A percentile compares a stretch with the other conserved stretches of the same genome.
These are phyloP conservation scores for Steinernema hermaphroditum DNA, from an alignment of 2,888 invertebrate genomes.

Conservation along the genomic window DNA sequence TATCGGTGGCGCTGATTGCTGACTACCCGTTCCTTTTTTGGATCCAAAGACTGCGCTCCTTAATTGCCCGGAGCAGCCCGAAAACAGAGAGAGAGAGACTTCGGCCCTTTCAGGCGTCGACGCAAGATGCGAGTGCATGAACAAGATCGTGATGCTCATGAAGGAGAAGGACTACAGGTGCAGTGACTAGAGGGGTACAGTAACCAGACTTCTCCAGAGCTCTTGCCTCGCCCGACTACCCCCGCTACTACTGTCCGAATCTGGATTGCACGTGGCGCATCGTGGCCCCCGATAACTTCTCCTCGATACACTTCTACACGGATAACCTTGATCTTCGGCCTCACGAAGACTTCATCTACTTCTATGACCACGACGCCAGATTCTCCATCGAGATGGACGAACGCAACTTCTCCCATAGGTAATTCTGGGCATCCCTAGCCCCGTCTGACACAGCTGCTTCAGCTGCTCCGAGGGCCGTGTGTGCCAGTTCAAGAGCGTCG, in stretches of 20 bases:
- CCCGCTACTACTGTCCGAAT: conserved; percentile 41
- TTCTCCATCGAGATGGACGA: conserved; percentile 25
- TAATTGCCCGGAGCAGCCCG: background rate
- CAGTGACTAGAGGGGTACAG: background rate
- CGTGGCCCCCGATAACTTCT: conserved; percentile 34
- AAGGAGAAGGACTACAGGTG: conserved; percentile 35
- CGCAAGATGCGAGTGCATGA: conserved; percentile 33
- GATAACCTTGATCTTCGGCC: conserved; percentile 40
- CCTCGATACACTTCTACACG: conserved; percentile 40
- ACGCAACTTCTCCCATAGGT: background rate
- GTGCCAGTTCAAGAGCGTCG: conserved; percentile 35
- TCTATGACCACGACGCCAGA: conserved; percentile 39
- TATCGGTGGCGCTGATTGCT: no score
- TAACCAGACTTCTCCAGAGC: conserved; percentile 4
- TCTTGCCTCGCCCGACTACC: conserved; percentile 43
- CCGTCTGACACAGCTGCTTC: conserved; percentile 18
- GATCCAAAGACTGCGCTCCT: no score
- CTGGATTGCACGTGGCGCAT: conserved; percentile 41
- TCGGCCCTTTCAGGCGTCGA: background rate
- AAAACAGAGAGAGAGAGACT: background rate
- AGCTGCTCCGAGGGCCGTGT: conserved; percentile 30
- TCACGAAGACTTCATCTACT: conserved; percentile 38
- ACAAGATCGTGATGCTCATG: conserved; percentile 34
- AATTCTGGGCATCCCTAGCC: background rate
- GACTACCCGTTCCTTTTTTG: no score